Conservation (phyloP, 2,113 vertebrate species). For the Megatriorchis doriae region DNA sequence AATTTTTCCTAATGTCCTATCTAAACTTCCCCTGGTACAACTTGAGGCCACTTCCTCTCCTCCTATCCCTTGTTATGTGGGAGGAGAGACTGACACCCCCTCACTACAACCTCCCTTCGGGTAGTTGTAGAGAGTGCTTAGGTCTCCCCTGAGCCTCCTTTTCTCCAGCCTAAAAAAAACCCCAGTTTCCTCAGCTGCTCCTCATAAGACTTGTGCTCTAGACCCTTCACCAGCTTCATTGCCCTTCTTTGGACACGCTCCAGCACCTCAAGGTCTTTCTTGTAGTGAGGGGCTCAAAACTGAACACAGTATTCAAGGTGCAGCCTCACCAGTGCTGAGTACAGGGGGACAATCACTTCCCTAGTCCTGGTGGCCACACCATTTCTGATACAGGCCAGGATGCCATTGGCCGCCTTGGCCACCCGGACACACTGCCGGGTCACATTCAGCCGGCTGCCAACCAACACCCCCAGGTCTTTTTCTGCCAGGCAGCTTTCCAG, state of each 20-base stretch:
- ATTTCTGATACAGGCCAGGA: not conserved
- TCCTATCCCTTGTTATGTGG: not conserved
- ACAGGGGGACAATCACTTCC: not conserved
- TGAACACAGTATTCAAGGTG: too few relatives aligned
- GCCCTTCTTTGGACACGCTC: too few relatives aligned
- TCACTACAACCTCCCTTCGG: not conserved
- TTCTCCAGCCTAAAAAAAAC: not conserved
- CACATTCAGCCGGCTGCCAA: not conserved
- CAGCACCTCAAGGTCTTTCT: too few relatives aligned
- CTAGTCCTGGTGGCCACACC: not conserved
- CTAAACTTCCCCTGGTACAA: not conserved
- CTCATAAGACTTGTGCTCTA: too few relatives aligned
- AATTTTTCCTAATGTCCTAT: not conserved
- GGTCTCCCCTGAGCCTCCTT: not conserved
- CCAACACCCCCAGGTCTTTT: too few relatives aligned
- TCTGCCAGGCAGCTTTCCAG: not conserved
- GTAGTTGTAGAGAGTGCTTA: not conserved
- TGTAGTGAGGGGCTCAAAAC: not conserved
- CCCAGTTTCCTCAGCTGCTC: not conserved
- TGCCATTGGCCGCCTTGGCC: too few relatives aligned
- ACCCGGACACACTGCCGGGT: not conserved
- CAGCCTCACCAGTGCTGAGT: not conserved
- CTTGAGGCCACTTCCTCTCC: rapidly evolving
- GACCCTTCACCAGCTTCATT: too few relatives aligned
- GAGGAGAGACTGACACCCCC: not conserved